A percentile compares a stretch with the other conserved stretches of the same genome.
These are phyloP conservation scores for Henricia sp. DNA, from an alignment of 53 echinoderm and acorn worm genomes.

Conservation along the genomic window DNA sequence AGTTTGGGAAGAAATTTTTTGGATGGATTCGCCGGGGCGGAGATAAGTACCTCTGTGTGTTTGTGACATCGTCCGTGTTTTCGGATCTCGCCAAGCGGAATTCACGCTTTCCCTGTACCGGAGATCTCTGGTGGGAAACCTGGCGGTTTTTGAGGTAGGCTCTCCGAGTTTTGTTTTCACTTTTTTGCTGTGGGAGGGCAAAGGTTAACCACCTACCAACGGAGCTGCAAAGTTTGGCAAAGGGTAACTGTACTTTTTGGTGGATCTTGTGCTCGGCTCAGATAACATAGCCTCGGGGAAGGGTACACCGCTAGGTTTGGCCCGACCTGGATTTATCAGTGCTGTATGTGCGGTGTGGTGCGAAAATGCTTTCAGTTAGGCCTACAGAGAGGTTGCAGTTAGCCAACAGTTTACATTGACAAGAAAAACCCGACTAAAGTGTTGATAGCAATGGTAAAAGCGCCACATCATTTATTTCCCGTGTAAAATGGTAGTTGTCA, in stretches of 20 bases:
- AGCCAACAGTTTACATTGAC: no score
- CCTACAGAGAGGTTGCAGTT: no score
- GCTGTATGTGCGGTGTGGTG: no score
- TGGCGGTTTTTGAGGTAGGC: background rate
- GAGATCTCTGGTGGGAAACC: slow-evolving; percentile 1
- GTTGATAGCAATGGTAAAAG: no score
- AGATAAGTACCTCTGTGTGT: slow-evolving; percentile 44
- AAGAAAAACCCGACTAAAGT: no score
- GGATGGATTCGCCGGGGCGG: slow-evolving; percentile 25
- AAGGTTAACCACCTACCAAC: slow-evolving; percentile 28
- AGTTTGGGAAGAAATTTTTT: background rate
- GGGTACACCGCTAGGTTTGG: no score
- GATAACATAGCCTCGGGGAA: slow-evolving; percentile 14
- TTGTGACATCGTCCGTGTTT: slow-evolving; percentile 35
- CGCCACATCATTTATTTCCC: no score
- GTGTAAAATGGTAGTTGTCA: no score
- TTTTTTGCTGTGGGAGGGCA: background rate
- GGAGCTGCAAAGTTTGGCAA: slow-evolving; percentile 1
- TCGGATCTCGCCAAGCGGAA: slow-evolving; percentile 10
- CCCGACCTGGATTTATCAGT: no score
- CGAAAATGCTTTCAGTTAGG: no score
- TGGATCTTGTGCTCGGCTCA: slow-evolving; percentile 1
- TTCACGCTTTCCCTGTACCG: background rate
- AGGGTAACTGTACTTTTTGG: slow-evolving; percentile 44
- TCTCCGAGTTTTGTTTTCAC: background rate